Conservation (phyloP, 2,113 vertebrate genomes). For the Pygoscelis adeliae region DNA sequence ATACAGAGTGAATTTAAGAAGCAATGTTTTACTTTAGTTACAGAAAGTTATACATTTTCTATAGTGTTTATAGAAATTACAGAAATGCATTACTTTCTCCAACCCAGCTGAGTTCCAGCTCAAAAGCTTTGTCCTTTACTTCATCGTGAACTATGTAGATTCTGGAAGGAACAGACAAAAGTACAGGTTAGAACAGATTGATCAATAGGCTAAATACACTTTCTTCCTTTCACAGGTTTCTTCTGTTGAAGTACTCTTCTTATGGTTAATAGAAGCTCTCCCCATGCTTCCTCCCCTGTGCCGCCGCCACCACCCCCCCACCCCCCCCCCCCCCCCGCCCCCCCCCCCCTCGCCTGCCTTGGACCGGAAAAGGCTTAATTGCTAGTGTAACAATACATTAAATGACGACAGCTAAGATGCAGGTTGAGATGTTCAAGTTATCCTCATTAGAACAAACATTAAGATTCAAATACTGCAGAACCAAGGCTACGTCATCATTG, state of each 20-base stretch:
- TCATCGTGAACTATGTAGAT: slow-evolving; percentile 99
- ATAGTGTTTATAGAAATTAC: neutral
- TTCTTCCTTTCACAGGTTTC: neutral
- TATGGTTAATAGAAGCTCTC: neutral
- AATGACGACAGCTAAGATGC: neutral
- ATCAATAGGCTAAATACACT: neutral
- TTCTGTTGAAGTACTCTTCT: neutral
- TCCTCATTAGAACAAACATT: neutral
- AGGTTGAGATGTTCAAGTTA: neutral
- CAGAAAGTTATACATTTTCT: neutral
- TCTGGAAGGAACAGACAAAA: slow-evolving; percentile 74
- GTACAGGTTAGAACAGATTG: neutral
- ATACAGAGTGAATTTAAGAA: neutral
- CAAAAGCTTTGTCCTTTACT: slow-evolving; percentile 98
- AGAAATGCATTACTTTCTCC: slow-evolving; percentile 87
- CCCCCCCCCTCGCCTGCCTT: too few relatives aligned
- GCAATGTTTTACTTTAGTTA: neutral
- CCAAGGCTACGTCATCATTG: neutral
- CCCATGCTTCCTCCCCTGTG: neutral
- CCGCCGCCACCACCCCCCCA: too few relatives aligned
- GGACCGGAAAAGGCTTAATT: too few relatives aligned
- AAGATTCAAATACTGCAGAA: neutral
- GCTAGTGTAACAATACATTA: neutral
- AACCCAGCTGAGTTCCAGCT: slow-evolving; percentile 98
- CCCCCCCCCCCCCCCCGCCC: too few relatives aligned